These are phyloP conservation scores for Hipparchia sbordonii DNA, from an alignment of 2,888 invertebrate genomes.

Conservation along the genomic window DNA sequence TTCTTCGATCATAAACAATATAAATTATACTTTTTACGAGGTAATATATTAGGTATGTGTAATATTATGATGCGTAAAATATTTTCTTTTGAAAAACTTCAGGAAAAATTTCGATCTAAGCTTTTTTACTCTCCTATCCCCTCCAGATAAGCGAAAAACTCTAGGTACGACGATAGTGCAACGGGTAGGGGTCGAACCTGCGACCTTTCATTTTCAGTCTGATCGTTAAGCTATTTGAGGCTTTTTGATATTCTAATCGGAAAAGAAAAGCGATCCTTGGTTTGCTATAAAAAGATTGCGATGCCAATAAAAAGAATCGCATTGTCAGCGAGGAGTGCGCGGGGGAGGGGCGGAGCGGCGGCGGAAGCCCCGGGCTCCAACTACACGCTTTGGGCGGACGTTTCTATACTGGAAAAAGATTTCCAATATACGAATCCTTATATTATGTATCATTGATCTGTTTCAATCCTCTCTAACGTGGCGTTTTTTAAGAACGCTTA, in stretches of 20 bases:
- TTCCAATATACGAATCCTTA: not conserved
- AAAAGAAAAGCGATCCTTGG: not conserved
- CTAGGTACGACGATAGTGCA: too few species aligned
- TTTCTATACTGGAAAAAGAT: conserved; percentile 17
- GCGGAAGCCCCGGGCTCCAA: not conserved
- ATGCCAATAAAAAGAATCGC: conserved; percentile 8
- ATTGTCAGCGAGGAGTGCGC: not conserved
- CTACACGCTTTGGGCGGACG: conserved; percentile 22
- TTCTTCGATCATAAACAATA: too few species aligned
- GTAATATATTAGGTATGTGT: too few species aligned
- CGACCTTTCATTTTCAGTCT: too few species aligned
- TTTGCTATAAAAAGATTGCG: conserved; percentile 15
- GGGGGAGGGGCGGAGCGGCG: not conserved
- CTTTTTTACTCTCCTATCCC: too few species aligned
- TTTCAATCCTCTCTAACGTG: not conserved
- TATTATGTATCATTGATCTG: conserved; percentile 1
- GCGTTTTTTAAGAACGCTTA: not conserved
- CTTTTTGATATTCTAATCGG: not conserved
- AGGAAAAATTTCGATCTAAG: too few species aligned
- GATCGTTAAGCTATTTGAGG: too few species aligned
- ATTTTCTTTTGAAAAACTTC: too few species aligned
- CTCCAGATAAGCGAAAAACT: too few species aligned
- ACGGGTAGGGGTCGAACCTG: too few species aligned
- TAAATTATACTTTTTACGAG: too few species aligned
- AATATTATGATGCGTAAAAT: too few species aligned